These are phyloP conservation scores for Oscheius onirici DNA, from an alignment of 2,888 invertebrate species.

Conservation along the genomic window DNA sequence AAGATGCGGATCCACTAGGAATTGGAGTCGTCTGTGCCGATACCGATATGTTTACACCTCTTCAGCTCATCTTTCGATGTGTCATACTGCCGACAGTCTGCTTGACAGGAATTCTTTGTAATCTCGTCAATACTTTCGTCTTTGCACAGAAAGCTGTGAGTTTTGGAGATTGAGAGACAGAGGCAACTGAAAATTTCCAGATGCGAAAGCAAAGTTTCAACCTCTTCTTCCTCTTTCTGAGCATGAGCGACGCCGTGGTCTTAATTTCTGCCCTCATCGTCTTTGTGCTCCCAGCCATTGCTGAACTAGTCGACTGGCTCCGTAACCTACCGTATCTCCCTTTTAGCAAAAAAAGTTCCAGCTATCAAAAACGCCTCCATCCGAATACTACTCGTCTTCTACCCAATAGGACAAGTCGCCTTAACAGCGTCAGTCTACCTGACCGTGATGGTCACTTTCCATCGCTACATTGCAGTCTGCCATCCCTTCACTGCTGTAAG, in stretches of 20 bases:
- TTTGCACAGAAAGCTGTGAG: slow-evolving; percentile 59
- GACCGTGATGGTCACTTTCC: slow-evolving; percentile 64
- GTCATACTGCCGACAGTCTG: slow-evolving; percentile 61
- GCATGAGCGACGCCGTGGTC: slow-evolving; percentile 56
- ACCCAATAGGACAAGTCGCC: slow-evolving; percentile 57
- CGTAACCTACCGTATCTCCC: neutral
- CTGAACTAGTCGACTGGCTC: slow-evolving; percentile 45
- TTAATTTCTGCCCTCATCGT: slow-evolving; percentile 62
- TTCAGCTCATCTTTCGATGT: slow-evolving; percentile 58
- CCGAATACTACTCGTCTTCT: slow-evolving; percentile 48
- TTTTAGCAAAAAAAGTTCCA: neutral
- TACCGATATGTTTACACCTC: slow-evolving; percentile 39
- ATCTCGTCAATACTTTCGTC: slow-evolving; percentile 59
- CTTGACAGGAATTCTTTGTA: slow-evolving; percentile 61
- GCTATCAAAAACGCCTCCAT: slow-evolving; percentile 26
- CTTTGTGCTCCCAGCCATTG: slow-evolving; percentile 61
- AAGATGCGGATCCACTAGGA: no score
- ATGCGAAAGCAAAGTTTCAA: slow-evolving; percentile 65
- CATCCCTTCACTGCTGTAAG: slow-evolving; percentile 54
- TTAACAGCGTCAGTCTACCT: slow-evolving; percentile 63
- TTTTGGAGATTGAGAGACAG: neutral
- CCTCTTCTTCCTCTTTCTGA: slow-evolving; percentile 60
- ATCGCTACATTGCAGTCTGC: slow-evolving; percentile 65
- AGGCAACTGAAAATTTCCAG: slow-evolving; percentile 47
- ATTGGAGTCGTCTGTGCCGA: no score